Conservation (phyloP, 2,797 vertebrate genomes). For the Cetoscarus ocellatus region DNA sequence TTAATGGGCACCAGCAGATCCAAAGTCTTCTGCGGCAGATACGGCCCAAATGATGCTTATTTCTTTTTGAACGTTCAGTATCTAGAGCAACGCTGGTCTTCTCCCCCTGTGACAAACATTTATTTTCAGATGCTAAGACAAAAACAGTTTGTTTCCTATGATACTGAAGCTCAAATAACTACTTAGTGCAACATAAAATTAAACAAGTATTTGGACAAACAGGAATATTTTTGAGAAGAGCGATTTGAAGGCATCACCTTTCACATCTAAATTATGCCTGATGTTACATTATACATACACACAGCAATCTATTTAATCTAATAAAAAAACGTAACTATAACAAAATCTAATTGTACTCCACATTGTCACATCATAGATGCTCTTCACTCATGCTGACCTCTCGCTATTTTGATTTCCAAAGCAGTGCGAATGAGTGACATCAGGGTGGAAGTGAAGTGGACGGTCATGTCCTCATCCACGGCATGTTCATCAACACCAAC, state of each 20-base stretch:
- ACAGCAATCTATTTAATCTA: too few species aligned
- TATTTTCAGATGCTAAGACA: constrained; percentile 10
- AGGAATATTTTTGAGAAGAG: too few species aligned
- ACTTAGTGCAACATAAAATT: not conserved
- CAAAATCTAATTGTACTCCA: too few species aligned
- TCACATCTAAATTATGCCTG: too few species aligned
- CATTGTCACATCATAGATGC: not conserved
- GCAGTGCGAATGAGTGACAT: constrained; percentile 98
- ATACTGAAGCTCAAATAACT: too few species aligned
- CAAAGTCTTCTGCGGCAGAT: constrained; percentile 96
- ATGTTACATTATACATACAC: too few species aligned
- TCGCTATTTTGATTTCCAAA: constrained; percentile 96
- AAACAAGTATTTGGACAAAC: not conserved
- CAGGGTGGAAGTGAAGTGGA: constrained; percentile 98
- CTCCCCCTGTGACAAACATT: constrained; percentile 87
- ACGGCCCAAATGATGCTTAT: constrained; percentile 98
- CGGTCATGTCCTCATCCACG: constrained; percentile 96
- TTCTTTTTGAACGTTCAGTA: constrained; percentile 94
- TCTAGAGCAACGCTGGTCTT: constrained; percentile 94
- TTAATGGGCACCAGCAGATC: constrained; percentile 97
- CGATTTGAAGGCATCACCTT: too few species aligned
- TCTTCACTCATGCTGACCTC: constrained; percentile 83
- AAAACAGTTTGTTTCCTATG: not conserved
- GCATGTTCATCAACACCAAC: constrained; percentile 99
- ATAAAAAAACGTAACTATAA: not conserved